A percentile compares a stretch with the other conserved stretches of the same genome.
Conservation (phyloP, 2,113 vertebrate species). For the Menura novaehollandiae region DNA sequence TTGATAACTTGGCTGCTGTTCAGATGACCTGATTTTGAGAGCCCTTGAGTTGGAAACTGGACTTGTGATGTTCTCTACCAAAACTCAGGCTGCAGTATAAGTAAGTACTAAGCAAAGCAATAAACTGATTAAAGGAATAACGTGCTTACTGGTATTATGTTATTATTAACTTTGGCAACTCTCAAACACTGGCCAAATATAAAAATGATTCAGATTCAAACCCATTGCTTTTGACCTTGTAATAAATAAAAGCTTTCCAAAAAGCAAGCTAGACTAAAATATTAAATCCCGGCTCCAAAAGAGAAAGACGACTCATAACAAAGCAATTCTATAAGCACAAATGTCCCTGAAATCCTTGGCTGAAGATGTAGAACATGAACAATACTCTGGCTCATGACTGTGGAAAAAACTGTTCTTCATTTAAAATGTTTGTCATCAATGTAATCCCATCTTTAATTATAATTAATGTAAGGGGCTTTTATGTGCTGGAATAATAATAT, state of each 20-base stretch:
- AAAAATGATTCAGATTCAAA: background rate
- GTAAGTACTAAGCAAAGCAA: background rate
- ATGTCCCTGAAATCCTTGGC: slow-evolving; percentile 47
- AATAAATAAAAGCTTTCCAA: slow-evolving; percentile 25
- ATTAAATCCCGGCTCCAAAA: slow-evolving; percentile 18
- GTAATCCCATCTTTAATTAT: slow-evolving; percentile 47
- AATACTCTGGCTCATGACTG: slow-evolving; percentile 12
- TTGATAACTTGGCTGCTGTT: background rate
- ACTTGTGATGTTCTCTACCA: background rate
- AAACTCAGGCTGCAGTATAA: background rate
- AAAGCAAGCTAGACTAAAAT: slow-evolving; percentile 17
- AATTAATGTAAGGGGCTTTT: slow-evolving; percentile 8
- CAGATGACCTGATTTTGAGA: background rate
- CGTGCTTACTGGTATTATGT: background rate
- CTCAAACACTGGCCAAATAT: background rate
- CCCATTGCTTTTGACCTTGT: slow-evolving; percentile 32
- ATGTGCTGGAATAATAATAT: background rate
- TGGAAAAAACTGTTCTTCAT: slow-evolving; percentile 28
- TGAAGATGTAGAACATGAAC: slow-evolving; percentile 19
- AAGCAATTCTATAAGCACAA: slow-evolving; percentile 23
- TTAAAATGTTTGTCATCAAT: slow-evolving; percentile 45
- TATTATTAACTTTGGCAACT: background rate
- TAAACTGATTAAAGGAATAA: background rate
- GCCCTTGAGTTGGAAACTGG: background rate
- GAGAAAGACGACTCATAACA: background rate